Evolutionary conservation across 2,888 invertebrate species (phyloP), one percentile per base, ranked within the genome.

Genomic region (Gastracanthus pulcherrimus): DNA sequence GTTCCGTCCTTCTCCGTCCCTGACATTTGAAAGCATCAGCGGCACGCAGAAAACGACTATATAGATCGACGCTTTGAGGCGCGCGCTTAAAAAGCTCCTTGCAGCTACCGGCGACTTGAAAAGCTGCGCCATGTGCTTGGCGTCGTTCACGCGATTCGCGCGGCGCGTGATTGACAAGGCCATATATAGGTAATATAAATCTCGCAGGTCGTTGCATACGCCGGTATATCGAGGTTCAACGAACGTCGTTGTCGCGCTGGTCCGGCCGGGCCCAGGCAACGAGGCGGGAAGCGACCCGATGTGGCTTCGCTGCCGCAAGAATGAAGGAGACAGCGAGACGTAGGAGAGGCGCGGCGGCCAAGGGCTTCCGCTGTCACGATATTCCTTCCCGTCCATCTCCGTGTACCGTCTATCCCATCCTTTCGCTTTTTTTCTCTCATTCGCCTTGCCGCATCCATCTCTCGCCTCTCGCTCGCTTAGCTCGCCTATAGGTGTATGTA

Each of bases 21-120:
- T 71, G 71, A 71, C 71, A 71, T 71, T 71, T 58, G 71, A 58
- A n/a, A 29, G 70, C 36, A 38, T n/a, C 29, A 45, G 5, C 38
- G 38, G n/a, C 29, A n/a, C n/a, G 16, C 55, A 19, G 19, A 11
- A 23, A 26, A 26, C 3, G 13, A 29, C 58, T 29, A n/a, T n/a
- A n/a, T n/a, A n/a, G n/a, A n/a, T n/a, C n/a, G n/a, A n/a, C 29
- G 23, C 9, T 13, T 29, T 23, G 7, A 7, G 2, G 3, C 11
- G 26, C 13, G 58, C 55, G 11, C 7, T 58, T 26, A 26, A 36
- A 34, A 36, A 34, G 62, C 23, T 55, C 55, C 23, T 55, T 34
- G 60, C n/a, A 6, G 1, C n/a, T n/a, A n/a, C n/a, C n/a, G 23
- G 29, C 58, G 23, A 55, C 55, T 26, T 55, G 3, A 23, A 55